A percentile compares a stretch with the other conserved stretches of the same genome.
Evolutionary conservation across 2,113 vertebrate species (phyloP).

Genomic region (Entomyzon cyanotis): DNA sequence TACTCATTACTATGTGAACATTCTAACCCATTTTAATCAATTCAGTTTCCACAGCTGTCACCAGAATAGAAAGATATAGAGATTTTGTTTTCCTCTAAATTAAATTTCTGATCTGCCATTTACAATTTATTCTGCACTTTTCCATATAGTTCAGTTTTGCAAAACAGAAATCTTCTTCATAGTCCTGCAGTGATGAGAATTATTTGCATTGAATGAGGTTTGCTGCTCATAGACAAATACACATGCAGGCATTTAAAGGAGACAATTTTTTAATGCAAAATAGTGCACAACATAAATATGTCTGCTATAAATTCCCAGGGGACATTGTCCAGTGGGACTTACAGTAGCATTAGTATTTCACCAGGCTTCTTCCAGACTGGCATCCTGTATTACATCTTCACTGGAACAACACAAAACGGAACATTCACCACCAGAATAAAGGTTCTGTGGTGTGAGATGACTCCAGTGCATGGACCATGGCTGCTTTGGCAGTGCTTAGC

Average conservation of each 20-base stretch:
- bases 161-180: neutral
- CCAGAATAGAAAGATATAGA: neutral
- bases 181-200: neutral
- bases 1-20: neutral
- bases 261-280: neutral
- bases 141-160: neutral
- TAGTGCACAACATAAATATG: neutral
- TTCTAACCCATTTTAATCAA: neutral
- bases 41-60: neutral
- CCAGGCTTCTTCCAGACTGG: neutral
- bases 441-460: neutral
- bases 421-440: neutral
- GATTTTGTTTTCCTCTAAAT: neutral
- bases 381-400: neutral
- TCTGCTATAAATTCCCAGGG: neutral
- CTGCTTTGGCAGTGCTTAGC: neutral
- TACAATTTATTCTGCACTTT: slow-evolving; percentile 4
- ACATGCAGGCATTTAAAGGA: neutral
- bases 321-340: neutral
- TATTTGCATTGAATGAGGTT: neutral
- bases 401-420: neutral
- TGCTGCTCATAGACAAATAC: neutral
- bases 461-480: neutral
- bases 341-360: neutral
- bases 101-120: neutral